A percentile compares a stretch with the other conserved stretches of the same genome.
Conservation (phyloP, 1,140 invertebrate genomes). For the Neodiprion fabricii region DNA sequence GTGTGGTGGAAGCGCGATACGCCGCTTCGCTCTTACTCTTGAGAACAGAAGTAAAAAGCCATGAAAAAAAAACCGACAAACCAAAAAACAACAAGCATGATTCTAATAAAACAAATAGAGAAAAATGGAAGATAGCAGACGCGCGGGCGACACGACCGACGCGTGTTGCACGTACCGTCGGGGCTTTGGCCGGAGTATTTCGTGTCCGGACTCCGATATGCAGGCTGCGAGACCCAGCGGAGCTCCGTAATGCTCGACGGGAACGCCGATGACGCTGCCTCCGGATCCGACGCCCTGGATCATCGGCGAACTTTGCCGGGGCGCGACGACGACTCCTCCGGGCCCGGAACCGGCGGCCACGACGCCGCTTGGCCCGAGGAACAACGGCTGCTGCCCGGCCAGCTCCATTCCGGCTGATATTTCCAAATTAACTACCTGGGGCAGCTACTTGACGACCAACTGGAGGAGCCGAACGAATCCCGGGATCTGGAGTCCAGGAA, state of each 20-base stretch:
- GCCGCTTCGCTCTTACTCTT: too few relatives aligned
- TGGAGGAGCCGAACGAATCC: neutral
- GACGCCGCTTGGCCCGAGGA: conserved; percentile 29
- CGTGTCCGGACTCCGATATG: conserved; percentile 77
- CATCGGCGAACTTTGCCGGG: conserved; percentile 28
- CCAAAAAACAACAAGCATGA: too few relatives aligned
- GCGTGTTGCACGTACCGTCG: conserved; percentile 69
- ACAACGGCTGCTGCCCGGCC: conserved; percentile 32
- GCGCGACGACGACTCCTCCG: conserved; percentile 38
- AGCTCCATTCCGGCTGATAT: conserved; percentile 17
- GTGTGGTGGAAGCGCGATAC: too few relatives aligned
- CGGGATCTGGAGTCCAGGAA: neutral
- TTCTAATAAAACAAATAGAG: neutral
- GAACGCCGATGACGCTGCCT: conserved; percentile 29
- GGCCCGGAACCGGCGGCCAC: conserved; percentile 34
- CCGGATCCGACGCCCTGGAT: conserved; percentile 27
- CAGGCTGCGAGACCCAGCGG: conserved; percentile 70
- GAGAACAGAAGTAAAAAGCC: too few relatives aligned
- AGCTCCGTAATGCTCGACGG: conserved; percentile 53
- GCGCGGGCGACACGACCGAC: neutral
- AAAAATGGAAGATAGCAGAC: neutral
- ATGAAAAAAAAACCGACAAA: neutral
- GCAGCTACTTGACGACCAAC: neutral
- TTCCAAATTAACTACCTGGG: neutral
- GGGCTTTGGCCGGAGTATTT: conserved; percentile 86